phyloP scores from a whole-genome alignment of 2,113 vertebrate species.

The Potamarius usumacintae region DNA sequence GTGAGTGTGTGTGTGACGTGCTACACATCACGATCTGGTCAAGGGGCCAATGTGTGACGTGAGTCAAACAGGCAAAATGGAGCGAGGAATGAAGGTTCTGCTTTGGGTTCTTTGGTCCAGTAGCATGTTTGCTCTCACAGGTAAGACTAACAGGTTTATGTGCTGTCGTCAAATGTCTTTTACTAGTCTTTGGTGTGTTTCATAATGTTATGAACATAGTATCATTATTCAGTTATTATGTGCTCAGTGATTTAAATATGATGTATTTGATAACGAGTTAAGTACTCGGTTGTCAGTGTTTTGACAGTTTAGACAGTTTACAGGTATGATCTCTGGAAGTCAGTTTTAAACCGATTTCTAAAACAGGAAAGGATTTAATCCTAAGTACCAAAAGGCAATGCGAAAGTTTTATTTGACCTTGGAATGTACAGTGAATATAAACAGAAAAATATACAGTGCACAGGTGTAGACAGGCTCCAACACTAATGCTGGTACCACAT shows the following conservation, averaged over 20 bases:
- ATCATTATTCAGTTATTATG: background rate
- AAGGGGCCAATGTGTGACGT: constrained; percentile 19
- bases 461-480: background rate
- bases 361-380: constrained; percentile 4
- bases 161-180: background rate
- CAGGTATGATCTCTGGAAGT: background rate
- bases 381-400: background rate
- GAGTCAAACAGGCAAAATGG: constrained; percentile 26
- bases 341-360: constrained; percentile 5
- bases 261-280: background rate
- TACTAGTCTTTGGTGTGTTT: background rate
- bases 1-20: constrained; percentile 21
- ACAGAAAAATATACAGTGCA: constrained; percentile 12
- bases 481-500: background rate
- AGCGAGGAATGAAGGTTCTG: constrained; percentile 47
- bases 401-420: background rate
- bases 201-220: background rate
- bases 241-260: background rate
- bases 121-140: constrained; percentile 59
- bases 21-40: constrained; percentile 24
- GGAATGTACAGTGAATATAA: background rate
- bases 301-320: background rate
- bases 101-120: constrained; percentile 58
- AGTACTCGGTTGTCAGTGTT: background rate
- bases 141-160: constrained; percentile 59